Conservation (phyloP, 2,113 vertebrate genomes). For the Trematomus loennbergii region DNA sequence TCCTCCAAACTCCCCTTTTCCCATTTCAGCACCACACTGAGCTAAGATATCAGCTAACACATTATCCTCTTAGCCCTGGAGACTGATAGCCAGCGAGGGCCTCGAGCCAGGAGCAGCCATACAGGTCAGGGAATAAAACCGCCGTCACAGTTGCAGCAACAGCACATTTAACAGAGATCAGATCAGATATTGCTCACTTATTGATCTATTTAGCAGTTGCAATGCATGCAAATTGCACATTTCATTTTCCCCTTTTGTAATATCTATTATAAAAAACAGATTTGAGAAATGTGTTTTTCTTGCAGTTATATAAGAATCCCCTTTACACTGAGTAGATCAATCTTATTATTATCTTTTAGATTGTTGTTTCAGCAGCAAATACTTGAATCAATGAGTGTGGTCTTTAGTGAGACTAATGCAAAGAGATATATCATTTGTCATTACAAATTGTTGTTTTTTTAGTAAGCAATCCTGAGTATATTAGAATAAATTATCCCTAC, state of each 20-base stretch:
- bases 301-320: slow-evolving; percentile 2
- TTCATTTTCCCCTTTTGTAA: neutral
- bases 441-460: slow-evolving; percentile 18
- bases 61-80: slow-evolving; percentile 85
- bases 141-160: slow-evolving; percentile 63
- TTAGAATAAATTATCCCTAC: slow-evolving; percentile 14
- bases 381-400: neutral
- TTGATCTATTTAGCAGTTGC: slow-evolving; percentile 42
- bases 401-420: neutral
- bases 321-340: neutral
- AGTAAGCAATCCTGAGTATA: slow-evolving; percentile 3
- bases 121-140: slow-evolving; percentile 72
- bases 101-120: slow-evolving; percentile 75
- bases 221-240: neutral
- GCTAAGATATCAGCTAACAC: slow-evolving; percentile 87
- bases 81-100: slow-evolving; percentile 81
- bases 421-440: slow-evolving; percentile 16
- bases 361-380: slow-evolving; percentile 1
- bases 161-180: slow-evolving; percentile 69
- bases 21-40: slow-evolving; percentile 82
- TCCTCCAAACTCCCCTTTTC: slow-evolving; percentile 75
- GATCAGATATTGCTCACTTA: slow-evolving; percentile 53
- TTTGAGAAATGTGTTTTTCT: neutral
- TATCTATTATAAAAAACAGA: neutral
- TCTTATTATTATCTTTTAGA: neutral